Base-by-base conservation (phyloP, 2,888 invertebrate genomes). In the Aplocera efformata region DNA sequence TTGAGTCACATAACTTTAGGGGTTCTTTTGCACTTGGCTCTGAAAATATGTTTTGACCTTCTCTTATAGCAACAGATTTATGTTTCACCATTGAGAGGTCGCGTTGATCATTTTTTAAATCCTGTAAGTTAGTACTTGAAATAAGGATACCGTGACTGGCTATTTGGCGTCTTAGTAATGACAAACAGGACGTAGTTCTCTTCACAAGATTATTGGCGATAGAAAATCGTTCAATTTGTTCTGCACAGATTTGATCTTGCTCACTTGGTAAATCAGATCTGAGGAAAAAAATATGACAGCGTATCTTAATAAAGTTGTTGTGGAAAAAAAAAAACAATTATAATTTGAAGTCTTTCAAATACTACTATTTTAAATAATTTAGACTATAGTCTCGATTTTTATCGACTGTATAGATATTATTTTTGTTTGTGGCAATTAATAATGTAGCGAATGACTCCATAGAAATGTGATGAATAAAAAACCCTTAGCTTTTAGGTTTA, bases 31-130 rank as follows among this genome's bases (percentile, higher is more conserved):
- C 4, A 5, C 10, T 7, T 8, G 22, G 4, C 4, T 31, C 22
- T 6, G 33, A 8, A 1, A 26, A 11, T n/a, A 20, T 10, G 23
- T n/a, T 17, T 30, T 35, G 31, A 27, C 22, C 32, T 24, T 42
- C 32, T n/a, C 27, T 28, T 3, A 52, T 49, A 10, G 49, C 43
- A 9, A 52, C 52, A 8, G 49, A 49, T 47, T 49, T 52, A 27
- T 40, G 42, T 32, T 39, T 49, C 0, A 25, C 5, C 7, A 34
- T 6, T 4, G 35, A 10, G 6, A 38, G 6, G 23, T 36, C 20
- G 32, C 28, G 33, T 10, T 43, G 30, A 13, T 21, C 37, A 1
- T 21, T 21, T 32, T 33, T 37, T 8, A 32, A 7, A 27, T 32
- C 35, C 7, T 20, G 20, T 26, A 32, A 13, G 24, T 27, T 22